phyloP scores from a whole-genome alignment of 2,888 invertebrate genomes.

The Leptogaster cylindrica region DNA sequence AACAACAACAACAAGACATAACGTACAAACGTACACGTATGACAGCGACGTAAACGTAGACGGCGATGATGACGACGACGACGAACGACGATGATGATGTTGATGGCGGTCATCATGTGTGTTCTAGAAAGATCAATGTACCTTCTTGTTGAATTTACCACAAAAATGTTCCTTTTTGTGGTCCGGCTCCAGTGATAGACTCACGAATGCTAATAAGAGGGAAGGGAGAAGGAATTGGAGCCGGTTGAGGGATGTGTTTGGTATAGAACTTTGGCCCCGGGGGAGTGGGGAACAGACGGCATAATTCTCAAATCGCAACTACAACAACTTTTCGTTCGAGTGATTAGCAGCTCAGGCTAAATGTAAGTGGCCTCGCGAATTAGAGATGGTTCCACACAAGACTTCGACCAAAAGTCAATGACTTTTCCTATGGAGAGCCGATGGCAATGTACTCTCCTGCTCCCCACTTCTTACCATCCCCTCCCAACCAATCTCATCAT shows the following conservation, averaged over 20 bases:
- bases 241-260: no score
- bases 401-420: constrained; percentile 13
- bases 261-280: no score
- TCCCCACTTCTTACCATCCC: background rate
- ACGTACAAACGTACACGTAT: background rate
- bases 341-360: constrained; percentile 18
- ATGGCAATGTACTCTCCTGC: no score
- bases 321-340: constrained; percentile 18
- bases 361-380: background rate
- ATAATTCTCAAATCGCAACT: no score
- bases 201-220: no score
- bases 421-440: background rate
- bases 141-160: constrained; percentile 17
- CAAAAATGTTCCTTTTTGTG: no score
- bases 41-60: constrained; percentile 1
- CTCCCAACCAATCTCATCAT: background rate
- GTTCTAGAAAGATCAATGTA: constrained; percentile 39
- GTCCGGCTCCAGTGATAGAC: no score
- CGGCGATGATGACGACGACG: background rate
- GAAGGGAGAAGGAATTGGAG: no score
- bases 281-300: no score
- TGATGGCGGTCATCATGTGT: background rate
- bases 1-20: constrained; percentile 4
- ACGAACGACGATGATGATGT: background rate
- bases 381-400: background rate